Evolutionary conservation across 2,113 vertebrate genomes (phyloP), one percentile per base, ranked within the genome.

Genomic region (Origma solitaria): DNA sequence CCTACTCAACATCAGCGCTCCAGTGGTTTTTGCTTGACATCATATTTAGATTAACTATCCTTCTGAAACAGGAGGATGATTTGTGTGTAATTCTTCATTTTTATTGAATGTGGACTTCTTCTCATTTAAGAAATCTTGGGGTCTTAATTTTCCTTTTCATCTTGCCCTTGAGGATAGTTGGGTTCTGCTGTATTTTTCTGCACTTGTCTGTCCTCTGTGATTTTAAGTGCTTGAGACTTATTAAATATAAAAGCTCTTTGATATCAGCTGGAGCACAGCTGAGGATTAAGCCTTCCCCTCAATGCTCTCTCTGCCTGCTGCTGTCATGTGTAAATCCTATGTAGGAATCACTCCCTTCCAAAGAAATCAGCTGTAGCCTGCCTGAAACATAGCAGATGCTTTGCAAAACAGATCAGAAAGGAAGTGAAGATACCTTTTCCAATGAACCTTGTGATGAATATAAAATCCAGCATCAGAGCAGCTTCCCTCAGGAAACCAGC

Each of bases 231-330:
- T 96, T 94, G 84, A 94, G 81, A 82, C 81, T 93, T 91, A 94
- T 95, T 92, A 91, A 95, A 93, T 92, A 86, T 60, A 96, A 95
- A 95, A 88, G 68, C 71, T 83, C 88, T 90, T 86, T 95, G 82
- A 95, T 92, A 96, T 96, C 93, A 95, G 88, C 82, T 96, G 92
- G 92, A 92, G 90, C 90, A 96, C 92, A 97, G 95, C 92, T 96
- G 93, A 95, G 90, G 92, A 90, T 95, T 96, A 97, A 96, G 88
- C 21, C 65, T 88, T 60, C n/a, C 65, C 80, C 72, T 93, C 90
- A 88, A 14, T 14, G 15, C 82, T 94, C 65, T 77, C 69, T 90
- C 49, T 88, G 85, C 92, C 95, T 96, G 53, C 94, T 94, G 90
- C 88, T 86, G 80, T 91, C 72, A 2, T 78, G 82, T 94, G 86